Conservation (phyloP, 2,888 invertebrate species). For the Scaptomyza tumidula region DNA sequence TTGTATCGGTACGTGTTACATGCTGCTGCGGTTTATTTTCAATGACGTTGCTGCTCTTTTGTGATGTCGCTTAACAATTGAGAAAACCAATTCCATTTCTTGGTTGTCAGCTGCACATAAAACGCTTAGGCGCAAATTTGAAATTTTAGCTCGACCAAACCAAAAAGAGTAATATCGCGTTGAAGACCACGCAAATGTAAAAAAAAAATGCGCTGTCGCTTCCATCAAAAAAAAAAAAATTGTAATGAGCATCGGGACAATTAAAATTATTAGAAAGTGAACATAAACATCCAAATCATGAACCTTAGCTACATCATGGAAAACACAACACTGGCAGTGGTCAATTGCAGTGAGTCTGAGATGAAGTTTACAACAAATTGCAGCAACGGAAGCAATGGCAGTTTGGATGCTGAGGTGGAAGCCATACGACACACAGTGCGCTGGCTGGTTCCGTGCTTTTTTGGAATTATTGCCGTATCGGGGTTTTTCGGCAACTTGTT, state of each 20-base stretch:
- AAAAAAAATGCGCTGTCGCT: background rate
- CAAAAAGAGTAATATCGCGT: too few species aligned
- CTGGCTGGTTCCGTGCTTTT: conserved; percentile 91
- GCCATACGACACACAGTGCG: conserved; percentile 73
- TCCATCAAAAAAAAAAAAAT: conserved; percentile 50
- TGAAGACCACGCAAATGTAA: too few species aligned
- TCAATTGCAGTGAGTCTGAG: conserved; percentile 17
- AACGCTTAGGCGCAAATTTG: conserved; percentile 4
- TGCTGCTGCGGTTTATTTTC: conserved; percentile 12
- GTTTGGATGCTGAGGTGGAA: conserved; percentile 12
- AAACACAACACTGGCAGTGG: conserved; percentile 19
- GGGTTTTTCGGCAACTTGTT: conserved; percentile 94
- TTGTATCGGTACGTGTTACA: conserved; percentile 34
- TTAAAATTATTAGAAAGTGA: conserved; percentile 35
- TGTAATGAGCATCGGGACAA: conserved; percentile 23
- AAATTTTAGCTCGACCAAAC: background rate
- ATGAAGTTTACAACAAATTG: background rate
- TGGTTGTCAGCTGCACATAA: conserved; percentile 35
- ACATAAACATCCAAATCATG: conserved; percentile 12
- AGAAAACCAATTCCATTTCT: conserved; percentile 28
- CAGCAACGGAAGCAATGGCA: conserved; percentile 14
- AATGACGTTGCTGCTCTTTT: conserved; percentile 22
- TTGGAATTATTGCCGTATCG: conserved; percentile 92
- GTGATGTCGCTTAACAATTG: conserved; percentile 61
- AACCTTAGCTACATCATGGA: conserved; percentile 33